Evolutionary conservation across 2,888 invertebrate species (phyloP), one percentile per base, ranked within the genome.

Genomic region (Phaonia tiefii): DNA sequence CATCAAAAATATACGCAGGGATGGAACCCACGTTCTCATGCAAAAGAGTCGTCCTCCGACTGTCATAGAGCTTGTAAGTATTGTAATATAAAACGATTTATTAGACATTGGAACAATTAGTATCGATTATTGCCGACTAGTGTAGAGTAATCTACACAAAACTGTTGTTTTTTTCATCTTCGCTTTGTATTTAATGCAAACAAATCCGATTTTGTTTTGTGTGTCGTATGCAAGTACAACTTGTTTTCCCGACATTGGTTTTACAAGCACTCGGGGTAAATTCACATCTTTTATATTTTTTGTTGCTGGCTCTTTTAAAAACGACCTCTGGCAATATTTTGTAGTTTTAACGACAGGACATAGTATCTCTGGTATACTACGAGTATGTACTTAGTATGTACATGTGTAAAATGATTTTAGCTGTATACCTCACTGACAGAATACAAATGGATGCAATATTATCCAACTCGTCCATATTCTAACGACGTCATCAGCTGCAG

Each of bases 131-230:
- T n/a, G n/a, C n/a, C n/a, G n/a, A n/a, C n/a, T n/a, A n/a, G n/a
- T n/a, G n/a, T n/a, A n/a, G n/a, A n/a, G n/a, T n/a, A n/a, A n/a
- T n/a, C n/a, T n/a, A n/a, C n/a, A n/a, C n/a, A n/a, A n/a, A n/a
- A n/a, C 31, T 31, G 3, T 31, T 11, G 44, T 44, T n/a, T 51
- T 51, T 60, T 17, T 60, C n/a, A n/a, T n/a, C n/a, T 11, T 17
- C 26, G 39, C 15, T 42, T 63, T 60, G 11, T 11, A 11, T 60
- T 60, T 39, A 60, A 60, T 13, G 22, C 42, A 63, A 63, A 63
- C 42, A 63, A 63, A 63, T 63, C 63, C 13, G 20, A 20, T 63
- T 63, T 42, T 15, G 39, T 60, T 20, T 22, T 60, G 20, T 31
- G 3, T 31, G 37, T 8, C 39, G 39, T 39, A 63, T 31, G 31